Percentiles rank a stretch among this genome's conserved stretches.
These are phyloP conservation scores for Nebria brevicollis DNA, from an alignment of 2,888 invertebrate species.

Conservation along the genomic window DNA sequence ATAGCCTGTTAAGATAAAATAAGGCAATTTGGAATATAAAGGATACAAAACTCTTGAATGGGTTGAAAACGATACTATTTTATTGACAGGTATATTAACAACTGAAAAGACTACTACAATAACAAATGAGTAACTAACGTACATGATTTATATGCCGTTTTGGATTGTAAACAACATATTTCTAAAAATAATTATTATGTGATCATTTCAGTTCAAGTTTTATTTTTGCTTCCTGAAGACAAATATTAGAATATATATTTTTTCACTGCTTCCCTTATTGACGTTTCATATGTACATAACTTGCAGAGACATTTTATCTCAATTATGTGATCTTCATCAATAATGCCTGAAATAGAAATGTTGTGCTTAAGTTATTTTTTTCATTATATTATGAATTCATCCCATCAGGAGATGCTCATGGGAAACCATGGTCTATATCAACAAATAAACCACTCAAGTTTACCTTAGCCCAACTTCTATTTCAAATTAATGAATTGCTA, in stretches of 20 bases:
- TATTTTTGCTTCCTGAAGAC: background rate
- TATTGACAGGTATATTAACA: no score
- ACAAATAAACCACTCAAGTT: constrained; percentile 22
- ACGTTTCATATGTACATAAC: constrained; percentile 3
- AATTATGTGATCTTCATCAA: background rate
- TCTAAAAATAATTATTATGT: constrained; percentile 15
- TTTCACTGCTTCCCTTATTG: background rate
- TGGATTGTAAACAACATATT: no score
- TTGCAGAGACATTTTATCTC: constrained; percentile 12
- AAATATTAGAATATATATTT: constrained; percentile 3
- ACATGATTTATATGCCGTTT: no score
- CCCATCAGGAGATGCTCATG: constrained; percentile 42
- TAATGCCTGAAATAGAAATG: background rate
- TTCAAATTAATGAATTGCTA: constrained; percentile 33
- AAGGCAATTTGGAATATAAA: no score
- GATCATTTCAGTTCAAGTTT: constrained; percentile 3
- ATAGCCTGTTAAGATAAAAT: no score
- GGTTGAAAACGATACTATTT: no score
- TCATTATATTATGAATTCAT: background rate
- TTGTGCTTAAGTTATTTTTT: no score
- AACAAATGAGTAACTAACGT: no score
- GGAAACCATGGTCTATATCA: constrained; percentile 23
- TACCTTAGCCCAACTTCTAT: constrained; percentile 13
- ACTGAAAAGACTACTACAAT: no score
- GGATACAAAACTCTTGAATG: no score